Percentiles rank a stretch among this genome's conserved stretches.
phyloP scores from a whole-genome alignment of 2,888 invertebrate genomes.

The Melinopterus prodromus region DNA sequence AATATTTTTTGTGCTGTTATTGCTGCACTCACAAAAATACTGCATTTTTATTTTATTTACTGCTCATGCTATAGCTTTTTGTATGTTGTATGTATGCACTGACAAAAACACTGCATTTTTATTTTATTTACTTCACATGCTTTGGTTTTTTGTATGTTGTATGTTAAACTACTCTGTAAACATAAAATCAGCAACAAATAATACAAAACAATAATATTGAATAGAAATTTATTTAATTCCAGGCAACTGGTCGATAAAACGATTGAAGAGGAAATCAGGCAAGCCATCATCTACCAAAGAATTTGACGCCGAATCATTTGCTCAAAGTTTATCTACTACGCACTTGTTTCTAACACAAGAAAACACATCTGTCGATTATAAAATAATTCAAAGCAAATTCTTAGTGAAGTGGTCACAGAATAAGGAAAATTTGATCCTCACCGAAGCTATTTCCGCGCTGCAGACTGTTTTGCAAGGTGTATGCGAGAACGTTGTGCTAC shows the following conservation, averaged over 20 bases:
- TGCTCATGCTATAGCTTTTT: too few species aligned
- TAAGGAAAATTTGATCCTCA: conserved; percentile 54
- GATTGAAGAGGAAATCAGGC: conserved; percentile 56
- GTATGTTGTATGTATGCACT: too few species aligned
- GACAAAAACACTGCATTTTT: too few species aligned
- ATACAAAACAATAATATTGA: too few species aligned
- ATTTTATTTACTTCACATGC: too few species aligned
- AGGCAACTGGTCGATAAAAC: conserved; percentile 52
- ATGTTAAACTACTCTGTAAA: background rate
- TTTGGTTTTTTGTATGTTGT: too few species aligned
- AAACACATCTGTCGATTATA: conserved; percentile 16
- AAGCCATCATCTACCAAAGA: conserved; percentile 44
- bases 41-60: too few species aligned
- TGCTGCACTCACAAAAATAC: too few species aligned
- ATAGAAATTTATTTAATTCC: conserved; percentile 42
- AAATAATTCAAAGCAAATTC: conserved; percentile 44
- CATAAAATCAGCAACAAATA: background rate
- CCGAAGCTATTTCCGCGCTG: conserved; percentile 61
- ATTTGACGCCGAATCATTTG: conserved; percentile 49
- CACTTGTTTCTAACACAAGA: conserved; percentile 46
- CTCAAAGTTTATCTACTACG: conserved; percentile 50
- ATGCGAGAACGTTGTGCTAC: conserved; percentile 65
- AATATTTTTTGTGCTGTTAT: too few species aligned
- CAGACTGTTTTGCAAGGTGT: conserved; percentile 65
- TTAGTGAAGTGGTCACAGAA: conserved; percentile 53